phyloP scores from a whole-genome alignment of 1,140 invertebrate species.

The Fopius arisanus region DNA sequence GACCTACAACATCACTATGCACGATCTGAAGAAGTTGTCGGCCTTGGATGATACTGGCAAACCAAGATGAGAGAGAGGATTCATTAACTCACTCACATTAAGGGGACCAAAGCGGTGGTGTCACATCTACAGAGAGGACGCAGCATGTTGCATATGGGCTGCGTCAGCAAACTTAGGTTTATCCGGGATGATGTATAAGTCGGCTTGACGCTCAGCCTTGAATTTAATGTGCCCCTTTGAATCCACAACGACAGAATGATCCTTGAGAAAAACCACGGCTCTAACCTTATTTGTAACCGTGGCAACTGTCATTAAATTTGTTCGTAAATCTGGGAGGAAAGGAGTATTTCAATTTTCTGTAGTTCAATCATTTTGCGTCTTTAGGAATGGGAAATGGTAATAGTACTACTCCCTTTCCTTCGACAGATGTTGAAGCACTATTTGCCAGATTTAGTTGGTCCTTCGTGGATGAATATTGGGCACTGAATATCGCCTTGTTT shows the following conservation, averaged over 20 bases:
- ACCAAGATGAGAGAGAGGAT: neutral
- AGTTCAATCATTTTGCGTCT: constrained; percentile 27
- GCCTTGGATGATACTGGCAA: neutral
- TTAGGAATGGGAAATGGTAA: neutral
- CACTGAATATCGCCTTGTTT: neutral
- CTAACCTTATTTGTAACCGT: constrained; percentile 37
- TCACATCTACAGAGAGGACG: neutral
- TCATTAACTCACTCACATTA: constrained; percentile 22
- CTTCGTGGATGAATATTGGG: neutral
- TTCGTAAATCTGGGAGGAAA: constrained; percentile 40
- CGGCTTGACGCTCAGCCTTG: constrained; percentile 12
- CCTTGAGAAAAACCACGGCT: constrained; percentile 21
- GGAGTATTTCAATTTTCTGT: constrained; percentile 34
- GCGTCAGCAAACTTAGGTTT: neutral
- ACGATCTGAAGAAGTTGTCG: constrained; percentile 43
- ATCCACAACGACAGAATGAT: neutral
- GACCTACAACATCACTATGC: constrained; percentile 53
- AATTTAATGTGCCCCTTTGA: neutral
- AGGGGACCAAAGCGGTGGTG: constrained; percentile 32
- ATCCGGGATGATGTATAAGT: constrained; percentile 26
- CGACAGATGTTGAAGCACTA: constrained; percentile 8
- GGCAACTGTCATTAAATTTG: constrained; percentile 40
- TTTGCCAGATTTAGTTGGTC: constrained; percentile 26
- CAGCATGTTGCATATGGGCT: too few relatives aligned
- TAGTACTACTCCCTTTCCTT: constrained; percentile 22